Evolutionary conservation across 2,797 vertebrate genomes (phyloP).

Genomic region (Halcyon chelicuti): DNA sequence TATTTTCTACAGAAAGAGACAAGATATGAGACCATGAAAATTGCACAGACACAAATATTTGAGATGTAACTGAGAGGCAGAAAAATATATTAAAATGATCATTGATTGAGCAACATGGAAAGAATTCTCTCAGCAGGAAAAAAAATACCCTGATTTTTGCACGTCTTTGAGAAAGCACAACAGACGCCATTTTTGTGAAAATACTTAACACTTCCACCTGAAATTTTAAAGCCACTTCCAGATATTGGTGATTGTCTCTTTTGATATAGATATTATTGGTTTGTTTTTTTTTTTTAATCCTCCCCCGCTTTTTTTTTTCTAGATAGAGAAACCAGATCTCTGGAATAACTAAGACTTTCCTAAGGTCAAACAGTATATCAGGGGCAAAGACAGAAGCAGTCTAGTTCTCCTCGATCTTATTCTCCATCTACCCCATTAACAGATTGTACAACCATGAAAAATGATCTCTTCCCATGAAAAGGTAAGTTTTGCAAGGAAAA

Average conservation of each 20-base stretch:
- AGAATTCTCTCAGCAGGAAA: slow-evolving; percentile 27
- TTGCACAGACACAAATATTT: slow-evolving; percentile 51
- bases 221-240: slow-evolving; percentile 19
- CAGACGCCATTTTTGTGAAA: background rate
- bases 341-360: background rate
- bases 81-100: slow-evolving; percentile 56
- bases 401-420: background rate
- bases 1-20: slow-evolving; percentile 70
- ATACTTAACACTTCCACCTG: background rate
- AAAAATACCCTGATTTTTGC: background rate
- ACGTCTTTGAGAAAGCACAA: background rate
- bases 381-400: background rate
- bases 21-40: slow-evolving; percentile 72
- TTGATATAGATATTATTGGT: background rate
- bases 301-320: background rate
- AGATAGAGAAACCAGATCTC: background rate
- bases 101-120: slow-evolving; percentile 17
- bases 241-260: background rate
- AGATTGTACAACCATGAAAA: slow-evolving; percentile 13
- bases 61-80: slow-evolving; percentile 54
- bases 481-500: slow-evolving; percentile 20
- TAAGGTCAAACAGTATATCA: background rate
- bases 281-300: background rate
- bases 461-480: background rate
- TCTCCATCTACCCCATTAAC: background rate